These are phyloP conservation scores for Setipinna tenuifilis DNA, from an alignment of 2,797 vertebrate genomes.

Conservation along the genomic window DNA sequence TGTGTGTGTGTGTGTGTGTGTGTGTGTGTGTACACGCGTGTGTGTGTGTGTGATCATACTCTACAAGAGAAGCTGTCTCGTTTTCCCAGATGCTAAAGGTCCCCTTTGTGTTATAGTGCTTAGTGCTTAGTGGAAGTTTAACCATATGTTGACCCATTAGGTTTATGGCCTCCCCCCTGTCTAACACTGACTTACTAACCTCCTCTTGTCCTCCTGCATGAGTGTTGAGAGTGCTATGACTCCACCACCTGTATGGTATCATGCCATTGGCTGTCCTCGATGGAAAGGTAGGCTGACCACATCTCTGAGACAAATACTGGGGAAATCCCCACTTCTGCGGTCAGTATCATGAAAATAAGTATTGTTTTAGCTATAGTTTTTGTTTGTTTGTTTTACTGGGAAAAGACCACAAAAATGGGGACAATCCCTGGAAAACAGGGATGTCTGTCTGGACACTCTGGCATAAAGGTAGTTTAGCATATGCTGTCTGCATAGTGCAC, in stretches of 20 bases:
- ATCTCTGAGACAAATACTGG: too few relatives aligned
- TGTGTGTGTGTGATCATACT: not conserved
- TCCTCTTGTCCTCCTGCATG: not conserved
- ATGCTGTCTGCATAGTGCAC: too few relatives aligned
- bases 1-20: not conserved
- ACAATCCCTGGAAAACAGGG: too few relatives aligned
- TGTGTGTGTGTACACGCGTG: not conserved
- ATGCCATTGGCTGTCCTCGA: not conserved
- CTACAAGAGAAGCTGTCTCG: not conserved
- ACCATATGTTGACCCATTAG: constrained; percentile 3
- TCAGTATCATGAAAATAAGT: too few relatives aligned
- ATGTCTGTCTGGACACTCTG: too few relatives aligned
- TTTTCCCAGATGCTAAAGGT: constrained; percentile 12
- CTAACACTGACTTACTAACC: not conserved
- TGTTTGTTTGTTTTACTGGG: too few relatives aligned
- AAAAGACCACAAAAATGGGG: too few relatives aligned
- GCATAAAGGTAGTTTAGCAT: not conserved
- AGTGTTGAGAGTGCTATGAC: not conserved
- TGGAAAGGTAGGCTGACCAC: too few relatives aligned
- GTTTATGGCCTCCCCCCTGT: not conserved
- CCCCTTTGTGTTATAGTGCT: not conserved
- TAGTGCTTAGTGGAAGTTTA: constrained; percentile 14
- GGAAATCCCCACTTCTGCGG: too few relatives aligned
- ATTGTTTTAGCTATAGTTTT: too few relatives aligned
- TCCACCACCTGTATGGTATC: not conserved